These are phyloP conservation scores for Hippopotamyrus pictus DNA, from an alignment of 2,797 vertebrate genomes.

Conservation along the genomic window DNA sequence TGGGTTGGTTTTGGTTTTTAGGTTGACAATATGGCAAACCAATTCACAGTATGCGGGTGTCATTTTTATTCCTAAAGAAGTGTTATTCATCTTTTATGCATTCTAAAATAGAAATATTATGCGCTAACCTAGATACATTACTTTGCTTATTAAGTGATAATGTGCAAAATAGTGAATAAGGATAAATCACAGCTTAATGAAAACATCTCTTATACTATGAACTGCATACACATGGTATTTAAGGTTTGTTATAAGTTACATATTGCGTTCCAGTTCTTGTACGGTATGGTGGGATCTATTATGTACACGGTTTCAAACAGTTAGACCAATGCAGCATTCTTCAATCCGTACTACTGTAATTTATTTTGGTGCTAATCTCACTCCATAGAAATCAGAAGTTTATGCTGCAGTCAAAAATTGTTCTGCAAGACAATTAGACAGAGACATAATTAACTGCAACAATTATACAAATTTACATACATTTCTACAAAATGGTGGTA, in stretches of 20 bases:
- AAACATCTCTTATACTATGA: neutral
- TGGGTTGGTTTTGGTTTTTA: neutral
- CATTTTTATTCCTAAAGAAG: neutral
- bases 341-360: neutral
- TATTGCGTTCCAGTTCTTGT: neutral
- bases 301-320: neutral
- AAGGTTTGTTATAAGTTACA: neutral
- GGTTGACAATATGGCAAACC: neutral
- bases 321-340: neutral
- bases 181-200: neutral
- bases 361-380: neutral
- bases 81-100: neutral
- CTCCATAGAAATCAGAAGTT: neutral
- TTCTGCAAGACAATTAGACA: neutral
- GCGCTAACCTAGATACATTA: neutral
- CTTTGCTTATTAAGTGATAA: neutral
- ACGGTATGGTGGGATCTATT: neutral
- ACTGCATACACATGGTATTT: neutral
- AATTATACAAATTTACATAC: neutral
- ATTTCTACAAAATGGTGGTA: neutral
- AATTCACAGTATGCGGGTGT: neutral
- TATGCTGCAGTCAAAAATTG: neutral
- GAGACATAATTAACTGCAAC: neutral
- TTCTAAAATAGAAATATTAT: neutral
- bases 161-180: neutral